Conservation (phyloP, 1,140 invertebrate genomes). For the Saccostrea cuccullata region DNA sequence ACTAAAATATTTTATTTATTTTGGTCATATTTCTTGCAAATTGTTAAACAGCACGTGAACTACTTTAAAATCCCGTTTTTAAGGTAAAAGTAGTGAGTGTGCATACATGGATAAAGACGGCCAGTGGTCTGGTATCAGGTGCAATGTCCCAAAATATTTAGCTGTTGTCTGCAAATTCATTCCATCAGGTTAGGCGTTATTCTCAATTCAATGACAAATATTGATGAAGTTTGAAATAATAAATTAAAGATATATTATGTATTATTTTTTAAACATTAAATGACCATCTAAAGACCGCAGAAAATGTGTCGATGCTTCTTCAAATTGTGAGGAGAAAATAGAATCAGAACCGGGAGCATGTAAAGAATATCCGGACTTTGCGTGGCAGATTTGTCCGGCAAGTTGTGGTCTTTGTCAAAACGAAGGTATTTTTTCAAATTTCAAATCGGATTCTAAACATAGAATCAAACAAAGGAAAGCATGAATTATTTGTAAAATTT, state of each 20-base stretch:
- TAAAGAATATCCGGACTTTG: slow-evolving; percentile 41
- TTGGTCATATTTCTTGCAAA: no score
- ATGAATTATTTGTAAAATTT: not conserved
- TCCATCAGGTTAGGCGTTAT: slow-evolving; percentile 33
- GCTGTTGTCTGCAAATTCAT: slow-evolving; percentile 46
- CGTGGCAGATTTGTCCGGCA: slow-evolving; percentile 43
- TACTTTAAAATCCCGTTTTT: not conserved
- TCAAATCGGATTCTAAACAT: not conserved
- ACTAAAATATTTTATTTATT: not conserved
- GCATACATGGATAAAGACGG: slow-evolving; percentile 46
- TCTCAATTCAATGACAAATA: no score
- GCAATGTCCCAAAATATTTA: slow-evolving; percentile 31
- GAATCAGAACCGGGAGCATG: slow-evolving; percentile 43
- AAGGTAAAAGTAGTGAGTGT: slow-evolving; percentile 28
- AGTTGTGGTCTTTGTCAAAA: slow-evolving; percentile 25
- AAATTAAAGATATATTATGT: no score
- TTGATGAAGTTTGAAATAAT: no score
- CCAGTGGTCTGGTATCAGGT: slow-evolving; percentile 22
- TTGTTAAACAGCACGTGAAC: not conserved
- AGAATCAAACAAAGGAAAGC: not conserved
- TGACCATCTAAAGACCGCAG: not conserved
- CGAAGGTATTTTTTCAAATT: slow-evolving; percentile 9
- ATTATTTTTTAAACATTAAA: not conserved
- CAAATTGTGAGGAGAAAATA: slow-evolving; percentile 44
- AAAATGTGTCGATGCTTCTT: slow-evolving; percentile 43